Base-by-base conservation (phyloP, 2,888 invertebrate genomes). In the Clusia tigrina region DNA sequence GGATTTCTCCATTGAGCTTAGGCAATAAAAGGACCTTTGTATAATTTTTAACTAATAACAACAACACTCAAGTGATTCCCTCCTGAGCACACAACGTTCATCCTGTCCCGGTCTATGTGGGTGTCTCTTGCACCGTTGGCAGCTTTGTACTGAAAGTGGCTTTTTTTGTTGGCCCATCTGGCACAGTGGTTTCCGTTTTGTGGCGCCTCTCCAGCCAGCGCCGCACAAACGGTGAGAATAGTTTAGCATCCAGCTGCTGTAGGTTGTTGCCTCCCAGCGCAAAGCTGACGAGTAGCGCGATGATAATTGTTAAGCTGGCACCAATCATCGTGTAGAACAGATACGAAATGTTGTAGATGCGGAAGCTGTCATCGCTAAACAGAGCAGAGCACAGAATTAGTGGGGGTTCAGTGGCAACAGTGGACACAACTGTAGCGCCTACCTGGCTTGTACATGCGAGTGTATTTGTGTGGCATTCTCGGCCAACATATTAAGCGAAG, bases 241-340 rank as follows among this genome's bases (percentile, higher is more conserved):
- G 82, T 59, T 84, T 85, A 0, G 86, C 86, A 74, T 89, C 86
- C 10, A 89, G 76, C 60, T 87, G 86, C 53, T 85, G 80, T 1
- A 88, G 83, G 67, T 88, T 85, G 67, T 86, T 83, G 0, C 87
- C 85, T 25, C 84, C 84, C 0, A 87, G 84, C 20, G 85, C 68
- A 17, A 86, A 81, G 66, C 88, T 89, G 1, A 85, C 85, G 1
- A 86, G 57, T 15, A 88, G 73, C 1, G 86, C 87, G 9, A 89
- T 84, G 5, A 84, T 71, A 64, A 89, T 86, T 6, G 89, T 87
- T 0, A 89, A 84, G 12, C 85, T 37, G 3, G 86, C 84, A 1
- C 90, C 90, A 10, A 88, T 79, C 12, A 90, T 78, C 0, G 92
- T 91, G 72, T 92, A 92, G 90, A 91, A 93, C 77, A 93, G 85